phyloP scores from a whole-genome alignment of 2,797 vertebrate genomes.

The Ibycter americanus region DNA sequence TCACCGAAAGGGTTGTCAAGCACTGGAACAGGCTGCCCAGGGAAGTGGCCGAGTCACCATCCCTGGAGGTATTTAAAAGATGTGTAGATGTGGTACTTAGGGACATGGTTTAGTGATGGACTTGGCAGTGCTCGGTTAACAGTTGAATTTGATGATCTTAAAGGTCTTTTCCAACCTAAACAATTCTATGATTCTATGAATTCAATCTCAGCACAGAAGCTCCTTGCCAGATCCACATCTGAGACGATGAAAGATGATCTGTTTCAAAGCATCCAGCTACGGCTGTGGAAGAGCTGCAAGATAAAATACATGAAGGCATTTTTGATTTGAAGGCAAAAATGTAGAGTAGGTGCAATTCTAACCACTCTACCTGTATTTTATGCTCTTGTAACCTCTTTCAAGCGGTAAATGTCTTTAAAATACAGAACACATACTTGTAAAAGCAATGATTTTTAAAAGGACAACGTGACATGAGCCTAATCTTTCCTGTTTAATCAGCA shows the following conservation, averaged over 20 bases:
- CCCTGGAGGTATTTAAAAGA: too few species aligned
- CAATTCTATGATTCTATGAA: background rate
- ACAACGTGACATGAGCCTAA: background rate
- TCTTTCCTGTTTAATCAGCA: conserved; percentile 4
- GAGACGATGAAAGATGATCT: background rate
- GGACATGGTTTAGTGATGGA: too few species aligned
- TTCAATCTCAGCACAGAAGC: background rate
- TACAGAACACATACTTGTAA: background rate
- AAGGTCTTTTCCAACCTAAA: too few species aligned
- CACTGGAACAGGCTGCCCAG: too few species aligned
- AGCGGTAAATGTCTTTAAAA: background rate
- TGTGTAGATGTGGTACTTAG: too few species aligned
- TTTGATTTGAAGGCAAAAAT: background rate
- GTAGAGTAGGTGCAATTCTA: background rate
- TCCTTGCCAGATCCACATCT: conserved; percentile 28
- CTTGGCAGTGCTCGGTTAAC: too few species aligned
- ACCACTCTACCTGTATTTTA: background rate
- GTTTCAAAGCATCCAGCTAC: background rate
- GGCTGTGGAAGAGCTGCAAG: background rate
- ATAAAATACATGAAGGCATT: background rate
- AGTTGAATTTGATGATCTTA: too few species aligned
- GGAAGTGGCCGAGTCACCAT: too few species aligned
- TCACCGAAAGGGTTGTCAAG: too few species aligned
- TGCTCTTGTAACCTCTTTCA: background rate
- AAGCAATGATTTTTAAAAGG: background rate